Base-by-base conservation (phyloP, 2,113 vertebrate species). In the Pavo muticus region DNA sequence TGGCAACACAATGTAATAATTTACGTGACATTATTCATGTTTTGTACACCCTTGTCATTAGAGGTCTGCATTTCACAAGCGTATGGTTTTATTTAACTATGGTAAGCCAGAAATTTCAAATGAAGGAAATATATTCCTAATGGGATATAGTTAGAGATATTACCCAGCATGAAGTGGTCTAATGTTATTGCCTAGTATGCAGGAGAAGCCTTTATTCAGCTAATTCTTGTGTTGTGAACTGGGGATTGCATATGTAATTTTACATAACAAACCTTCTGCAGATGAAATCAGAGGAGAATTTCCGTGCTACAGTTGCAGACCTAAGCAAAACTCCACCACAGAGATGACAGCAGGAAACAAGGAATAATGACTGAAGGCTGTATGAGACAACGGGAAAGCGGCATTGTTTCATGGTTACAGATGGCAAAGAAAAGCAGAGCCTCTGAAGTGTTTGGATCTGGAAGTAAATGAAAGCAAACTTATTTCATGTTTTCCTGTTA, bases 31-130 rank as follows among this genome's bases (percentile, higher is more conserved):
- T 56, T 67, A 18, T 63, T 61, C 44, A 3, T 68, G 50, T 93
- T 95, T 70, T 72, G 50, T 68, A 90, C 94, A 10, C 1, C 42
- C 90, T 40, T 72, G 82, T 97, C 74, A 94, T 96, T 97, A 93
- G 86, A 95, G 88, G 68, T 63, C 45, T 80, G 19, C 76, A 64
- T 71, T 83, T 79, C 73, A 84, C 37, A 74, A 11, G 29, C 90
- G 84, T 56, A 47, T 37, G 82, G 10, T 48, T 95, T 91, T 93
- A 59, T 91, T 98, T 76, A 95, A 63, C 47, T 67, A 9, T 24
- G 54, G 39, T 21, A 75, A 95, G 48, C 67, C 16, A 39, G 73
- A 27, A 85, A 74, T 95, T 95, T 95, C 63, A 74, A 39, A 32
- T 64, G 45, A 54, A 94, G 50, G 47, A 91, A 79, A 45, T 71